Percentiles rank a stretch among this genome's conserved stretches.
Evolutionary conservation across 2,888 invertebrate species (phyloP).

Genomic region (Tipula helvola): DNA sequence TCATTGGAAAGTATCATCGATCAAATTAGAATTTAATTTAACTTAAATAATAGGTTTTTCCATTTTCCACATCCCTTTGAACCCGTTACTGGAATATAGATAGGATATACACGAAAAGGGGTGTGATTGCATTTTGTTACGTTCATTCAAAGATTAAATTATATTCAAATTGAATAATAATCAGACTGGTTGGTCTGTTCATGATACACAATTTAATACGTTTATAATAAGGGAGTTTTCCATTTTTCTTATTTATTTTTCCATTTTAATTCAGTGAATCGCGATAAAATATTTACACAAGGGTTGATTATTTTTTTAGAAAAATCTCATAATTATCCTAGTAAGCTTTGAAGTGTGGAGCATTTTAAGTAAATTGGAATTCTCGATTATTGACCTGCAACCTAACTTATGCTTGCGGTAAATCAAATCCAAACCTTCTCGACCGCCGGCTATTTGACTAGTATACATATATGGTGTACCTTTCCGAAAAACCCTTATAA

Average conservation of each 20-base stretch:
- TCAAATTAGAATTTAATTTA: slow-evolving; percentile 4
- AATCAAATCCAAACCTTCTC: background rate
- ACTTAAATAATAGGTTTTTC: background rate
- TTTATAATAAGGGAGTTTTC: background rate
- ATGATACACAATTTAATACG: background rate
- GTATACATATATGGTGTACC: background rate
- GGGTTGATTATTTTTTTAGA: background rate
- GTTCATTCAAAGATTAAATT: background rate
- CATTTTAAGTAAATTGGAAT: background rate
- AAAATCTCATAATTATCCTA: background rate
- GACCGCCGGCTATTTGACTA: background rate
- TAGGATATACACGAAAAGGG: background rate
- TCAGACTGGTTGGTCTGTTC: background rate
- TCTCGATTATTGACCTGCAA: background rate
- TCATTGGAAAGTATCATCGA: background rate
- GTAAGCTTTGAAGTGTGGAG: background rate
- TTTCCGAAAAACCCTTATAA: background rate
- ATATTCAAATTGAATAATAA: background rate
- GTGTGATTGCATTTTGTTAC: background rate
- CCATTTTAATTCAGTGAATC: background rate
- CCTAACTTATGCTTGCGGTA: background rate
- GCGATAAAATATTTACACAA: background rate
- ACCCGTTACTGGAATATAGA: background rate
- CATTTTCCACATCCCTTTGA: background rate
- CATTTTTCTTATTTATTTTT: background rate